Evolutionary conservation across 2,113 vertebrate species (phyloP).

Genomic region (Calyptommatus sinebrachiatus): DNA sequence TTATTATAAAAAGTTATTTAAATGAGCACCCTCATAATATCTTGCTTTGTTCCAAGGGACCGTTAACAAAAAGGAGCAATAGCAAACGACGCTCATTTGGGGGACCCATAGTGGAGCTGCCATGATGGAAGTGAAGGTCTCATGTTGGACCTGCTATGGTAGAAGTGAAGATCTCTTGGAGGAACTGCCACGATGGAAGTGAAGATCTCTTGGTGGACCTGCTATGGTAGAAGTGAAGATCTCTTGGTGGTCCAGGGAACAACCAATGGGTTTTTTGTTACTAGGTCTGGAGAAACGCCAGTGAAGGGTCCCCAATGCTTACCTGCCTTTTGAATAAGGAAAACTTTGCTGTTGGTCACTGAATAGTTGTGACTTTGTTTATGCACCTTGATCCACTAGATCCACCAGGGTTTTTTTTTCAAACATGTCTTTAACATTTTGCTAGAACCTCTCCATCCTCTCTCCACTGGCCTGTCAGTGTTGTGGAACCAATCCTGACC

Average conservation of each 20-base stretch:
- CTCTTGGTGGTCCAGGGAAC: not conserved
- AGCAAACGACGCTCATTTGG: not conserved
- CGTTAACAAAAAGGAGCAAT: not conserved
- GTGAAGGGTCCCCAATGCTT: not conserved
- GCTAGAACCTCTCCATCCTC: accelerated
- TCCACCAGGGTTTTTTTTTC: not conserved
- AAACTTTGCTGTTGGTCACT: slow-evolving; percentile 12
- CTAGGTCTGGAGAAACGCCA: slow-evolving; percentile 20
- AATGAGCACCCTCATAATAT: slow-evolving; percentile 18
- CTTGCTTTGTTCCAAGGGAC: not conserved
- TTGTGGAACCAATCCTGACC: slow-evolving; percentile 29
- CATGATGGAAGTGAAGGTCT: too few relatives aligned
- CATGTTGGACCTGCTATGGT: too few relatives aligned
- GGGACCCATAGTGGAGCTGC: not conserved
- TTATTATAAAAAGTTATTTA: not conserved
- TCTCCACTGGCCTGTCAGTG: not conserved
- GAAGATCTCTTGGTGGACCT: too few relatives aligned
- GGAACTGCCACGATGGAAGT: too few relatives aligned
- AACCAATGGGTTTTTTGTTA: not conserved
- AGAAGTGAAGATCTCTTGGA: too few relatives aligned
- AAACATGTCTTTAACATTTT: accelerated
- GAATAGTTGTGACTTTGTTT: slow-evolving; percentile 40
- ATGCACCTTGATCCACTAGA: slow-evolving; percentile 23
- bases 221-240: not conserved
- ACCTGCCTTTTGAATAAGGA: not conserved